Base-by-base conservation (phyloP, 2,113 vertebrate species). In the Monopterus albus region DNA sequence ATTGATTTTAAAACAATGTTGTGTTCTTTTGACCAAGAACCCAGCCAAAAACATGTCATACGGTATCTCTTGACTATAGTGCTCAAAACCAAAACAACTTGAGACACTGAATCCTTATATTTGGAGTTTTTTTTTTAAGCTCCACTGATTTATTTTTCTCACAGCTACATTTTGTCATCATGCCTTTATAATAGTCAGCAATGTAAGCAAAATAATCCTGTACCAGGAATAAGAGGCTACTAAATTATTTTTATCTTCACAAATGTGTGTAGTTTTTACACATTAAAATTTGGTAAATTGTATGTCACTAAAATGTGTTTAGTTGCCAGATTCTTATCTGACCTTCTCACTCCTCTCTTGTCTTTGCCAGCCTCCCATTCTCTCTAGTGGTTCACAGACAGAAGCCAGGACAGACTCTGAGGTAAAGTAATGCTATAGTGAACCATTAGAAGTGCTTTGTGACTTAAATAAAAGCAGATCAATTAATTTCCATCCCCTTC, bases 371-470 rank as follows among this genome's bases (percentile, higher is more conserved):
- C 23, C 15, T 31, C 42, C 61, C 3, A n/a, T 13, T 26, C 5
- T 9, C 15, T 38, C 18, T 46, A 15, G 17, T 26, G 15, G 13
- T 58, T 7, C 23, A 9, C 39, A 61, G n/a, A 51, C 25, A 38
- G 29, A 65, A 13, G 8, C 18, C 14, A 26, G 14, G 25, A 23
- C 13, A 26, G 10, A 52, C 50, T 23, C 31, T 11, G 13, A 28
- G 75, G 75, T 87, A 65, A 61, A 21, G 9, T 40, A 20, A 38
- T 53, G 26, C 17, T 47, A 29, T 12, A 25, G 64, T 56, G 2
- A 60, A 23, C 2, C 17, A 18, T 5, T 12, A 14, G 17, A 26
- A 20, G 1, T 52, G 7, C 17, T 64, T 39, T 60, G 26, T 28
- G 35, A 55, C 5, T 42, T 21, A 9, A 35, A 8, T 17, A 1